These are phyloP conservation scores for Styela clava DNA, from an alignment of 23 tunicate species.

Conservation along the genomic window DNA sequence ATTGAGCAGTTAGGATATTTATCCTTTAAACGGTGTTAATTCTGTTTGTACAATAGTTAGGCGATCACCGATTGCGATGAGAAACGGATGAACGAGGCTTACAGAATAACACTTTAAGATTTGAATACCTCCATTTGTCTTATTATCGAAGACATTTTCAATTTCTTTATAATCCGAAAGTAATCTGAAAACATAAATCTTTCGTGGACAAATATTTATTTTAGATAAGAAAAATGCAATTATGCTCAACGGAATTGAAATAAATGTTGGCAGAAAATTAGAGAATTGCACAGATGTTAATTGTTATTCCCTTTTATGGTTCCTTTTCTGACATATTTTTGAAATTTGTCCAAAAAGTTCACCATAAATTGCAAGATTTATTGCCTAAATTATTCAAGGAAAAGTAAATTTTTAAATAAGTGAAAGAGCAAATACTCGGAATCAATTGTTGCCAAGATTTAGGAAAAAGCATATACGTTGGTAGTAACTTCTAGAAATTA, in stretches of 20 bases:
- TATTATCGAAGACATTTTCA: not conserved
- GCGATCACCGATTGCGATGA: not conserved
- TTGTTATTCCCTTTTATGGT: too few relatives aligned
- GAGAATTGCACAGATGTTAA: too few relatives aligned
- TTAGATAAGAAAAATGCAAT: constrained; percentile 1
- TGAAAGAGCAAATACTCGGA: too few relatives aligned
- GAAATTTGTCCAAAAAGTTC: too few relatives aligned
- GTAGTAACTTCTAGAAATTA: too few relatives aligned
- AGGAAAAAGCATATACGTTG: too few relatives aligned
- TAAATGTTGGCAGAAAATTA: not conserved
- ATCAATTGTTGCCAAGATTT: too few relatives aligned
- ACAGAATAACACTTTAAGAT: not conserved
- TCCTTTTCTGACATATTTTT: too few relatives aligned
- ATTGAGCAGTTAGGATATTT: too few relatives aligned
- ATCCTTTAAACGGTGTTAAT: constrained; percentile 3
- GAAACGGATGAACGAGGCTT: constrained; percentile 17
- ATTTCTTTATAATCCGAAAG: constrained; percentile 2
- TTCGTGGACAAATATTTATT: not conserved
- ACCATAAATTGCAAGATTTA: too few relatives aligned
- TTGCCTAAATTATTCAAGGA: too few relatives aligned
- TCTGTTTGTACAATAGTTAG: constrained; percentile 2
- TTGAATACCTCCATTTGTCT: constrained; percentile 6
- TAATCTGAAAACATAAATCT: constrained; percentile 25
- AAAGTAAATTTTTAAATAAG: too few relatives aligned
- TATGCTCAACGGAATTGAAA: not conserved